A percentile compares a stretch with the other conserved stretches of the same genome.
phyloP scores from a whole-genome alignment of 2,797 vertebrate species.

The Sebastes dallii region DNA sequence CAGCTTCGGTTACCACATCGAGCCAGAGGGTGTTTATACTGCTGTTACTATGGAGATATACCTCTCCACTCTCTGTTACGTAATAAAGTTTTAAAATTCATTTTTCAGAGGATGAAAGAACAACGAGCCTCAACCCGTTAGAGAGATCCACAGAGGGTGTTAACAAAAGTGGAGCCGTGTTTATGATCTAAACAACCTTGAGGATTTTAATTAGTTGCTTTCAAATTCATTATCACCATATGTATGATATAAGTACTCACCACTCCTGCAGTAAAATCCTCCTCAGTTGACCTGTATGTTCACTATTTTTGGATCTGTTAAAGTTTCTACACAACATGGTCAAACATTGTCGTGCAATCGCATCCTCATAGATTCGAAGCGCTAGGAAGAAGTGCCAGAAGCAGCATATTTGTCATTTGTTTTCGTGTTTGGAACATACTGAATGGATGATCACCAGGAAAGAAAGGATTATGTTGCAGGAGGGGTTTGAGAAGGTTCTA shows the following conservation, averaged over 20 bases:
- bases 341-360: background rate
- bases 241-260: background rate
- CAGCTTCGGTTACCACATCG: slow-evolving; percentile 42
- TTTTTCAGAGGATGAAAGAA: slow-evolving; percentile 61
- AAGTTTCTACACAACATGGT: background rate
- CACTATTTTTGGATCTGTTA: background rate
- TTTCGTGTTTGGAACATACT: background rate
- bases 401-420: background rate
- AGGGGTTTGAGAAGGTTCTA: background rate
- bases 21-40: slow-evolving; percentile 62
- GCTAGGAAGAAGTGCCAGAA: background rate
- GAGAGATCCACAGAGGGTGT: background rate
- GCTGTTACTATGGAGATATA: slow-evolving; percentile 65
- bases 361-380: background rate
- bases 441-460: background rate
- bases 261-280: background rate
- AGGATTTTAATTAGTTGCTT: background rate
- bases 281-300: background rate
- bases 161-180: background rate
- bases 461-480: background rate
- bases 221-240: background rate
- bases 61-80: slow-evolving; percentile 49
- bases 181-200: slow-evolving; percentile 13
- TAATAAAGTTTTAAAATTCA: slow-evolving; percentile 71
- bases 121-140: slow-evolving; percentile 1